Evolutionary conservation across 2,113 vertebrate genomes (phyloP).

Genomic region (Dinomys branickii): DNA sequence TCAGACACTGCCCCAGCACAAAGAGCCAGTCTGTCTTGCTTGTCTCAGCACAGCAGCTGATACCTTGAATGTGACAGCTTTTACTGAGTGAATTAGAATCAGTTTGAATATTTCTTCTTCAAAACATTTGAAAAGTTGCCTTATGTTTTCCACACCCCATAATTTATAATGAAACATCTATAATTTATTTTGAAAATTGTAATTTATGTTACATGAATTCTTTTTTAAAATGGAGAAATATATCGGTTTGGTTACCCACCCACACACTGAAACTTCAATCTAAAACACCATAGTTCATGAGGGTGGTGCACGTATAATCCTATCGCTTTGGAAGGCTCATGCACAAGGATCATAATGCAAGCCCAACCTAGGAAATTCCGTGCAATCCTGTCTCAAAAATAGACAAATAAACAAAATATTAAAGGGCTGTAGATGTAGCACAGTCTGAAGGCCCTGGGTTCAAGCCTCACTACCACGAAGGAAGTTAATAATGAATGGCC

Average conservation of each 20-base stretch:
- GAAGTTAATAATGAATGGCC: not conserved
- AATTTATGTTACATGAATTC: not conserved
- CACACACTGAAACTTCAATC: not conserved
- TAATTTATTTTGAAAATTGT: not conserved
- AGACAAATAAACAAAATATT: not conserved
- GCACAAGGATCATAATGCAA: not conserved
- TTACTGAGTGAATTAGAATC: not conserved
- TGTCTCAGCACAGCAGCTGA: not conserved
- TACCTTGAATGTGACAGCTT: not conserved
- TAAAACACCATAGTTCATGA: not conserved
- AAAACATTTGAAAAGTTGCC: constrained; percentile 34
- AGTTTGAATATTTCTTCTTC: not conserved
- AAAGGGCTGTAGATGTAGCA: not conserved
- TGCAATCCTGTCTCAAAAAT: not conserved
- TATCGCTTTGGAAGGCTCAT: not conserved
- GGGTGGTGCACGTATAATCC: not conserved
- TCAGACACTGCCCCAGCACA: not conserved
- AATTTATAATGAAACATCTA: not conserved
- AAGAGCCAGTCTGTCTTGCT: not conserved
- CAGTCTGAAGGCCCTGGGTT: not conserved
- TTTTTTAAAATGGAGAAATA: not conserved
- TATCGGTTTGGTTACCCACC: not conserved
- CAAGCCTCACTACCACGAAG: not conserved
- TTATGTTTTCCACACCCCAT: not conserved
- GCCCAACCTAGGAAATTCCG: not conserved